Percentiles rank a stretch among this genome's conserved stretches.
These are phyloP conservation scores for Galaxea fascicularis DNA, from an alignment of 92 coral and sea anemone species.

Conservation along the genomic window DNA sequence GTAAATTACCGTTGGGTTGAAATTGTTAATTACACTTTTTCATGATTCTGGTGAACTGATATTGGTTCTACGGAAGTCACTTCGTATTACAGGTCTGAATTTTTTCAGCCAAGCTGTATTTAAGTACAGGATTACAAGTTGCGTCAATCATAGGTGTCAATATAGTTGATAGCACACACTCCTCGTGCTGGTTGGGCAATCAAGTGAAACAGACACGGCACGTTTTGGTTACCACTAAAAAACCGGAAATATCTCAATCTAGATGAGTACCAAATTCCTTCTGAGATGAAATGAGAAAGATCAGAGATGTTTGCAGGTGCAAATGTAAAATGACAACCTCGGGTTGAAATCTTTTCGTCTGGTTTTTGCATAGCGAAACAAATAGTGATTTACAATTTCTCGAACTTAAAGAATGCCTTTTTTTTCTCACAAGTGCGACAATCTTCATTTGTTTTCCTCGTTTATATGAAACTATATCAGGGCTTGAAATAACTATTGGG, in stretches of 20 bases:
- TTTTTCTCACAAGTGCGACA: not conserved
- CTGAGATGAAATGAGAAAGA: not conserved
- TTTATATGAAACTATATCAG: too few species aligned
- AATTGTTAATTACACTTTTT: constrained; percentile 28
- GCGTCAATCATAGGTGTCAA: constrained; percentile 14
- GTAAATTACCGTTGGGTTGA: constrained; percentile 2
- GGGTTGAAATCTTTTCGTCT: not conserved
- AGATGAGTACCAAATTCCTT: not conserved
- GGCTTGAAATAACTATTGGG: too few species aligned
- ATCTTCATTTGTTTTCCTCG: not conserved
- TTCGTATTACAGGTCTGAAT: constrained; percentile 32
- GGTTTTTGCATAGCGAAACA: not conserved
- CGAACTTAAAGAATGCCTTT: not conserved
- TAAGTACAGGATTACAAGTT: constrained; percentile 27
- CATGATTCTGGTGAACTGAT: constrained; percentile 3
- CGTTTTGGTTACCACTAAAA: not conserved
- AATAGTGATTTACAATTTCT: not conserved
- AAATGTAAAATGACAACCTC: not conserved
- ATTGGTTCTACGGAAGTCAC: constrained; percentile 8
- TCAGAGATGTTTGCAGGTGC: not conserved
- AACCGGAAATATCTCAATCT: constrained; percentile 27
- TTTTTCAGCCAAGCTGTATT: constrained; percentile 12
- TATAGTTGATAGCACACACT: constrained; percentile 11
- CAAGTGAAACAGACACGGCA: too few species aligned
- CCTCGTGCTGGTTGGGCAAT: not conserved